phyloP scores from a whole-genome alignment of 2,888 invertebrate genomes.

The Unio delphinus region DNA sequence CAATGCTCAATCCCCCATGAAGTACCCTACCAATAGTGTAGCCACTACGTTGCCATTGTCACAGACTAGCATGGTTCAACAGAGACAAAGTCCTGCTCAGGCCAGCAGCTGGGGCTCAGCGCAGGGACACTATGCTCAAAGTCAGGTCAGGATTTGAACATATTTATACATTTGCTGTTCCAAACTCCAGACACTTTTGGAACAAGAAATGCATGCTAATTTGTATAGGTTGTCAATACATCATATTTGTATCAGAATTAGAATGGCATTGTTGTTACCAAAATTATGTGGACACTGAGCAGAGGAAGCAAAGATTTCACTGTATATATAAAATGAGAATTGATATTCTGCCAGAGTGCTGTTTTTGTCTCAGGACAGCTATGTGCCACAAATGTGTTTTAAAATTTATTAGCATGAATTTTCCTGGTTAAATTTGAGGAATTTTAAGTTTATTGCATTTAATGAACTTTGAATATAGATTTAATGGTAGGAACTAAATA shows the following conservation, averaged over 20 bases:
- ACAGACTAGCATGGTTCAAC: constrained; percentile 34
- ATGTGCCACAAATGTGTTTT: too few relatives aligned
- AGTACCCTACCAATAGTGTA: constrained; percentile 55
- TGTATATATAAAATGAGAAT: too few relatives aligned
- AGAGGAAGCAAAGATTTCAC: constrained; percentile 8
- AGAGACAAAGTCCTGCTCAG: constrained; percentile 54
- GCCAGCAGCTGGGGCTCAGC: constrained; percentile 50
- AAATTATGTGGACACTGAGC: constrained; percentile 26
- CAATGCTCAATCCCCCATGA: constrained; percentile 50
- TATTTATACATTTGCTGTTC: background rate
- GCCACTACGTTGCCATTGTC: constrained; percentile 46
- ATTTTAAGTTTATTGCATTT: too few relatives aligned
- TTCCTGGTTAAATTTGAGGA: too few relatives aligned
- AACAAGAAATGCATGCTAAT: too few relatives aligned
- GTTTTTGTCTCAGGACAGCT: too few relatives aligned
- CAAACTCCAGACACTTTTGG: too few relatives aligned
- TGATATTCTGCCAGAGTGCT: too few relatives aligned
- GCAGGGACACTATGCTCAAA: constrained; percentile 49
- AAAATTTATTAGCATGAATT: too few relatives aligned
- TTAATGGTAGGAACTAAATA: too few relatives aligned
- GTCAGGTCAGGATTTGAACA: constrained; percentile 40
- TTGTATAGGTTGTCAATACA: too few relatives aligned
- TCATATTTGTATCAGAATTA: background rate
- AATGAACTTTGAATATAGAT: too few relatives aligned
- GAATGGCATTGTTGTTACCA: constrained; percentile 23